Conservation (phyloP, 1,140 invertebrate genomes). For the Nylanderia fulva region DNA sequence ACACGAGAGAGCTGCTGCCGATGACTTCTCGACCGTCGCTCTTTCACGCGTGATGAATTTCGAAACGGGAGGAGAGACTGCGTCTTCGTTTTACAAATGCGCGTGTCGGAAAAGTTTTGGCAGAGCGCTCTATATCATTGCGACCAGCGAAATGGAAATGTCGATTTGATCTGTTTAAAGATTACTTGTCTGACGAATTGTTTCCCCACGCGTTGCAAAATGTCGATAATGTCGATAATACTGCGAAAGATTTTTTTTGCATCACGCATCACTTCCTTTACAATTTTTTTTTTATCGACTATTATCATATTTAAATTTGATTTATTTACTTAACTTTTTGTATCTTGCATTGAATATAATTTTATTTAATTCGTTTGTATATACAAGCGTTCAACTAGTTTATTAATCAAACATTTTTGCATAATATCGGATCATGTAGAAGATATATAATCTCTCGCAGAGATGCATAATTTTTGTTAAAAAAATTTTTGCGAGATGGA, state of each 20-base stretch:
- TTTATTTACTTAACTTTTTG: constrained; percentile 16
- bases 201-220: not conserved
- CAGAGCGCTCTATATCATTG: not conserved
- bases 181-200: constrained; percentile 8
- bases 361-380: not conserved
- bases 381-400: constrained; percentile 11
- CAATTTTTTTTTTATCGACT: not conserved
- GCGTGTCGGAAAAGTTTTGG: not conserved
- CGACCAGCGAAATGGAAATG: not conserved
- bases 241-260: not conserved
- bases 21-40: constrained; percentile 28
- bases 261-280: not conserved
- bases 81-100: constrained; percentile 33
- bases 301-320: not conserved
- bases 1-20: constrained; percentile 18
- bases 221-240: not conserved
- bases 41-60: constrained; percentile 1
- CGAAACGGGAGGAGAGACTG: not conserved
- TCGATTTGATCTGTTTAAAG: constrained; percentile 5
- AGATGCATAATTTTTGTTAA: not conserved
- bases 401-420: constrained; percentile 10
- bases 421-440: not conserved
- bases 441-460: not conserved
- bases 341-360: not conserved
- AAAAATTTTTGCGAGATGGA: not conserved